Evolutionary conservation across 2,113 vertebrate genomes (phyloP).

Genomic region (Eretmochelys imbricata): DNA sequence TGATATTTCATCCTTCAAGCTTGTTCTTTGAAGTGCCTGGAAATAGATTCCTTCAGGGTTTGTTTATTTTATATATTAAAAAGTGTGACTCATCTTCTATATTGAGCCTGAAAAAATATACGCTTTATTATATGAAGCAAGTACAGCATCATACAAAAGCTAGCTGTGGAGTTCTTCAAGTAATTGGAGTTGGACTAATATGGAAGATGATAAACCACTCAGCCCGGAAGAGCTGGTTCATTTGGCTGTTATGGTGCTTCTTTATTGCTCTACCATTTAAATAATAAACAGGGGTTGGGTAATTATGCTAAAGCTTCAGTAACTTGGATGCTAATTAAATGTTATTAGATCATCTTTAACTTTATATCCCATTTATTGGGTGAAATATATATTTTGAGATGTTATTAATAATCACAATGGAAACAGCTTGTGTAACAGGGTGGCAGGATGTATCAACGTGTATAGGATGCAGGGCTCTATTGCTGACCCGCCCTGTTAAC

Average conservation of each 20-base stretch:
- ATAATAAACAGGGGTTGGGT: too few relatives aligned
- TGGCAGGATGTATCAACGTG: background rate
- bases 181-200: background rate
- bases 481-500: background rate
- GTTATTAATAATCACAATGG: background rate
- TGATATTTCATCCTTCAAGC: background rate
- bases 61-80: background rate
- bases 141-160: background rate
- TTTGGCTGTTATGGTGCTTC: background rate
- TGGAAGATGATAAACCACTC: background rate
- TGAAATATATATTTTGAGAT: background rate
- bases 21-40: background rate
- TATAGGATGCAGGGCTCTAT: accelerated
- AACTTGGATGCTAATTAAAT: background rate
- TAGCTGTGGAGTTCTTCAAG: background rate
- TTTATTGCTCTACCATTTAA: background rate
- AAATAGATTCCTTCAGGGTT: background rate
- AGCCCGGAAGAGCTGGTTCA: background rate
- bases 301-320: background rate
- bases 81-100: background rate
- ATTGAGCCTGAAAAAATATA: background rate
- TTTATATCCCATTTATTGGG: background rate
- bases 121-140: background rate
- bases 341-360: background rate
- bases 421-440: background rate